phyloP scores from a whole-genome alignment of 1,140 invertebrate species.

The Macrobrachium rosenbergii region DNA sequence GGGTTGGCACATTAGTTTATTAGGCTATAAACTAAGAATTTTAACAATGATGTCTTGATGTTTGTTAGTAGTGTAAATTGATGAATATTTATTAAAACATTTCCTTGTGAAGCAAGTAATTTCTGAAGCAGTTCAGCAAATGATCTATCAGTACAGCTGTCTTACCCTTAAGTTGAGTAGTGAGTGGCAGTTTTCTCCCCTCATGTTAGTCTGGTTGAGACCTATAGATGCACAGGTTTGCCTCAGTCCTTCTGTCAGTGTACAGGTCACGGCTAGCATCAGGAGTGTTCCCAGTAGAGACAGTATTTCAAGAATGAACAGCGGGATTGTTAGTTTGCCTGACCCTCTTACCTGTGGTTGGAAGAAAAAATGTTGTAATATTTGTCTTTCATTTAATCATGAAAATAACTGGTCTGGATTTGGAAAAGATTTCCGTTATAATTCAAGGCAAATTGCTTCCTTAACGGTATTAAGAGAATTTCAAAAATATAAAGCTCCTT shows the following conservation, averaged over 20 bases:
- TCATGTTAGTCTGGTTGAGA: slow-evolving; percentile 55
- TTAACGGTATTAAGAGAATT: no score
- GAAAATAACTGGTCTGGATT: no score
- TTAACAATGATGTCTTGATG: no score
- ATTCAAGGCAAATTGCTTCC: no score
- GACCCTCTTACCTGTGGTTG: slow-evolving; percentile 12
- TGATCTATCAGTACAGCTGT: no score
- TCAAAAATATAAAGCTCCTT: not conserved
- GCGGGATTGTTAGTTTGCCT: not conserved
- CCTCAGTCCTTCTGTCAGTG: slow-evolving; percentile 58
- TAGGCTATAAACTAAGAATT: no score
- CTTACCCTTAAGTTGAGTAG: slow-evolving; percentile 57
- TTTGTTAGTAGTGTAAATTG: no score
- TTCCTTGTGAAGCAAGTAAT: no score
- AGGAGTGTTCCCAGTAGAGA: slow-evolving; percentile 27
- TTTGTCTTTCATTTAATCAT: not conserved
- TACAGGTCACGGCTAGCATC: slow-evolving; percentile 50
- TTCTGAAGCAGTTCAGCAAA: no score
- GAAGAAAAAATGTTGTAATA: not conserved
- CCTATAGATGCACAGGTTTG: slow-evolving; percentile 56
- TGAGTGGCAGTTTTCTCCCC: slow-evolving; percentile 28
- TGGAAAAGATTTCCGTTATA: no score
- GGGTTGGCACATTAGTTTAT: no score
- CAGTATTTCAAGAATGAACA: not conserved
- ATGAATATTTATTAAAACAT: no score